A percentile compares a stretch with the other conserved stretches of the same genome.
Evolutionary conservation across 2,113 vertebrate genomes (phyloP).

Genomic region (Labrus mixtus): DNA sequence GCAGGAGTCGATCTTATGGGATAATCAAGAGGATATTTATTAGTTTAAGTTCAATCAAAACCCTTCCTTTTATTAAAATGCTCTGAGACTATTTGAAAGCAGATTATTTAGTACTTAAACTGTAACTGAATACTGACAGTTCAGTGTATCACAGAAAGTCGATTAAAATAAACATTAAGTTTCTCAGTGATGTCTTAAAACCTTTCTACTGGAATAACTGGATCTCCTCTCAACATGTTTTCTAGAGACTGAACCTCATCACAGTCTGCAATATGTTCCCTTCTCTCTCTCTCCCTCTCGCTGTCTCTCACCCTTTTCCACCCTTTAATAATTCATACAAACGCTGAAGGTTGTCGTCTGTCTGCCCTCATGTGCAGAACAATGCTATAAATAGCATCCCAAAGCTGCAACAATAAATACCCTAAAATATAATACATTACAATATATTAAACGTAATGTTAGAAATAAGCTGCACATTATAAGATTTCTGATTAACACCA

Average conservation of each 20-base stretch:
- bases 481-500: background rate
- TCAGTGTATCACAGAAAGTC: background rate
- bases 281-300: background rate
- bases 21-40: no score
- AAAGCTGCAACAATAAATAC: background rate
- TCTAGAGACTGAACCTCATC: background rate
- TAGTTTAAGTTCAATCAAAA: no score
- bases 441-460: background rate
- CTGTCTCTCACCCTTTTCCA: slow-evolving; percentile 18
- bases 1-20: no score
- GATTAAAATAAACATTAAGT: background rate
- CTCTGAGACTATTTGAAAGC: no score
- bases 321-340: slow-evolving; percentile 48
- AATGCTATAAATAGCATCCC: slow-evolving; percentile 21
- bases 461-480: background rate
- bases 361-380: slow-evolving; percentile 21
- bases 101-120: no score
- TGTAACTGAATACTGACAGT: slow-evolving; percentile 1
- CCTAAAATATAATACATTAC: background rate
- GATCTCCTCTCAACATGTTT: background rate
- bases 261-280: slow-evolving; percentile 1
- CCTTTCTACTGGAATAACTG: background rate
- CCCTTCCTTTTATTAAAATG: no score
- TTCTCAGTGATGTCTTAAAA: slow-evolving; percentile 1
- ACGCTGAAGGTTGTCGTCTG: slow-evolving; percentile 13